These are phyloP conservation scores for Clytia hemisphaerica DNA, from an alignment of 30 jellyfish, hydroid and myxozoan genomes.

Conservation along the genomic window DNA sequence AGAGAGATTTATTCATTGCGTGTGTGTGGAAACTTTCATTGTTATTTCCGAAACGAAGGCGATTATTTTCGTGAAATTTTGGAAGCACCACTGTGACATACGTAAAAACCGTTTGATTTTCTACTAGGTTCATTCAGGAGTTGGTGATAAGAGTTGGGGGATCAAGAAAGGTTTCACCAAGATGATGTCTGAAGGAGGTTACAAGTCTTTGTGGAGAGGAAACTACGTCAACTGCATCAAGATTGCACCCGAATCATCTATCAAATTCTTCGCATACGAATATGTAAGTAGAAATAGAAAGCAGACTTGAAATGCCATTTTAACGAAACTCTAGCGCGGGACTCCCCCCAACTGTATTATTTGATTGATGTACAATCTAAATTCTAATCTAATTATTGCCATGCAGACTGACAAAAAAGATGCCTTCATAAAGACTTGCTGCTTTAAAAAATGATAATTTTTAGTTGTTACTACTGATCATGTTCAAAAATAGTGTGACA, in stretches of 20 bases:
- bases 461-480: no score
- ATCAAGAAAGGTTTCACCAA: slow-evolving; percentile 53
- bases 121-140: slow-evolving; percentile 88
- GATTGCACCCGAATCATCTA: slow-evolving; percentile 96
- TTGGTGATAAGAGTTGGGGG: slow-evolving; percentile 60
- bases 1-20: not conserved
- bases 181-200: slow-evolving; percentile 90
- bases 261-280: slow-evolving; percentile 94
- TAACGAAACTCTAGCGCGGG: not conserved
- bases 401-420: no score
- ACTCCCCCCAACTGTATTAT: not conserved
- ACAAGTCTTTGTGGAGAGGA: slow-evolving; percentile 91
- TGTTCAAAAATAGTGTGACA: no score
- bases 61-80: not conserved
- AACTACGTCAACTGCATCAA: slow-evolving; percentile 78
- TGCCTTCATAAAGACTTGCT: no score
- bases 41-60: not conserved
- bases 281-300: slow-evolving; percentile 51
- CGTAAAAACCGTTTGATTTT: not conserved
- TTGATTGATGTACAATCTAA: not conserved
- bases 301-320: not conserved
- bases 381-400: not conserved
- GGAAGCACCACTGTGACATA: no score
- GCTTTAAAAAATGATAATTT: no score
- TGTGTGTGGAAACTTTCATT: not conserved